Base-by-base conservation (phyloP, 35 echinoderm and acorn worm species). In the Lytechinus pictus region DNA sequence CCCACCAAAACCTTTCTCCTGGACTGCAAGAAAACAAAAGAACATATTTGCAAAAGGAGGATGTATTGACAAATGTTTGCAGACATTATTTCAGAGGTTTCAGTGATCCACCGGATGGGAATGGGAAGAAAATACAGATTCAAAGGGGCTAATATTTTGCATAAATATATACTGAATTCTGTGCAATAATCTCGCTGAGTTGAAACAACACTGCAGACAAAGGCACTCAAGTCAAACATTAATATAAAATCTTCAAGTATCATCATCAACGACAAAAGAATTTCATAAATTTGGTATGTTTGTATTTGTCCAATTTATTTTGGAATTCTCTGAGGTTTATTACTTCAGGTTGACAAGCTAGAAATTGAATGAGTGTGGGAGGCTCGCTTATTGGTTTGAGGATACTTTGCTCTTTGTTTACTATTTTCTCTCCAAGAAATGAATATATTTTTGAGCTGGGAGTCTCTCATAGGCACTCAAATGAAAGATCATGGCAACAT, bases 231-330 rank as follows among this genome's bases (percentile, higher is more conserved):
- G 66, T 79, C 66, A 79, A 79, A 79, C 66, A 79, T 79, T 79
- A 79, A 79, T 79, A 79, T 79, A 19, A 79, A 79, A 79, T 79
- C 66, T 79, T 79, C 66, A 24, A 79, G 66, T 79, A 79, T 79
- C 66, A 79, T 79, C 66, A 79, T 79, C 66, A 79, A 79, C 66
- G 66, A 79, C 66, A 79, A 79, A 79, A 79, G 66, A 79, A 27
- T 79, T 79, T 79, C 66, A 79, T 79, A 79, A 79, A 79, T 79
- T 79, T 79, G 66, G 66, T 79, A 79, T 79, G 66, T 79, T 79
- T 79, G n/a, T 79, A 79, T 79, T 79, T 79, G 66, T 79, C 16
- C 66, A 79, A 79, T 79, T 79, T 79, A 79, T 79, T 79, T 79
- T 7, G 21, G 66, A 79, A 79, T 7, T 79, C 66, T 79, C 66